A percentile compares a stretch with the other conserved stretches of the same genome.
Evolutionary conservation across 2,113 vertebrate genomes (phyloP).

Genomic region (Pipra filicauda): DNA sequence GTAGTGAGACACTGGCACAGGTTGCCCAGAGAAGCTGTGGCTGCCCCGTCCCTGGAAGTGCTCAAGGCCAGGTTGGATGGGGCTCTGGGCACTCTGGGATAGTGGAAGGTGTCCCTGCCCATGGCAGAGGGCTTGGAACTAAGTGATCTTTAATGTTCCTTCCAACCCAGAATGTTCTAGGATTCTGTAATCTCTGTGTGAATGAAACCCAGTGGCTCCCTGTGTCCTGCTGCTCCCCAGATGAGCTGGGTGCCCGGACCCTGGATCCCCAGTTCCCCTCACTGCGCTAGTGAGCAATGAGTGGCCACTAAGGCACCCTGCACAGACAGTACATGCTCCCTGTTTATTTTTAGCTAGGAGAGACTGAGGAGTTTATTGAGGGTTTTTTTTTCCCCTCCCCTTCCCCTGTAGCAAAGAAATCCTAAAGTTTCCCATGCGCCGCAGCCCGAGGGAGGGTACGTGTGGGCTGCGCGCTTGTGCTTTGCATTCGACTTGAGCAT

Average conservation of each 20-base stretch:
- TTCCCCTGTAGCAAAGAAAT: slow-evolving; percentile 19
- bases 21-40: not conserved
- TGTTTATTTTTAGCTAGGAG: slow-evolving; percentile 26
- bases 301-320: not conserved
- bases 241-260: not conserved
- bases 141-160: not conserved
- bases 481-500: slow-evolving; percentile 38
- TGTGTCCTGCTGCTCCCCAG: not conserved
- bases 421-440: slow-evolving; percentile 3
- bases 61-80: not conserved
- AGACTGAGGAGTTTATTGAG: not conserved
- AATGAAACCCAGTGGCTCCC: not conserved
- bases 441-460: slow-evolving; percentile 7
- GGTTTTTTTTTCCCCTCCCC: not conserved
- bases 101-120: not conserved
- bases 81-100: fast-evolving
- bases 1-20: not conserved
- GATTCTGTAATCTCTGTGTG: not conserved
- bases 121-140: not conserved
- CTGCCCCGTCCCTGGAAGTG: not conserved
- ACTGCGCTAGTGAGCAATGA: not conserved
- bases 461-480: slow-evolving; percentile 56
- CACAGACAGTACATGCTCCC: not conserved
- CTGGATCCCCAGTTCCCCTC: not conserved
- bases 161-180: not conserved